These are phyloP conservation scores for Hyla sarda DNA, from an alignment of 2,113 vertebrate genomes.

Conservation along the genomic window DNA sequence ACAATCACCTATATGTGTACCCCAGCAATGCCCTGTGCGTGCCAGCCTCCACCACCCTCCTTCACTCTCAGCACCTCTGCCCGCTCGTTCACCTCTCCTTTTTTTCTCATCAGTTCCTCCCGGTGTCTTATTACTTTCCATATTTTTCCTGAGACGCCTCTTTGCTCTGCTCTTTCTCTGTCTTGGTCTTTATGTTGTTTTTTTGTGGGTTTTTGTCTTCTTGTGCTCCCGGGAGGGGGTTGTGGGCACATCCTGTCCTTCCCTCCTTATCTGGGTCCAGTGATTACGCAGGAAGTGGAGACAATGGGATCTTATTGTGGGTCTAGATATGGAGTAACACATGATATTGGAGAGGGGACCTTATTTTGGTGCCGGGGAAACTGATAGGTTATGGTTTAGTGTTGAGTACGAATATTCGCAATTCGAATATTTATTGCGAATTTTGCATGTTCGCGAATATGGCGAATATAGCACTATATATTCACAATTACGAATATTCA, in stretches of 20 bases:
- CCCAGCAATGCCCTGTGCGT: neutral
- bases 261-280: neutral
- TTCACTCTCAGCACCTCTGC: neutral
- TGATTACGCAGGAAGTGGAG: neutral
- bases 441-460: too few relatives aligned
- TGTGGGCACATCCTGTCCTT: neutral
- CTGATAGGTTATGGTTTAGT: neutral
- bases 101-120: slow-evolving; percentile 40
- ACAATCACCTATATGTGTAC: neutral
- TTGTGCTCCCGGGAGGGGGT: neutral
- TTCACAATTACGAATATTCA: too few relatives aligned
- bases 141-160: slow-evolving; percentile 7
- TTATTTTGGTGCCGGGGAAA: neutral
- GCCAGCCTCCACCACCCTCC: neutral
- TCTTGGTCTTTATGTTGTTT: neutral
- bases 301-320: neutral
- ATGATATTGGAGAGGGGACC: neutral
- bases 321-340: neutral
- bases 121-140: slow-evolving; percentile 32
- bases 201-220: neutral
- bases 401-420: too few relatives aligned
- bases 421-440: too few relatives aligned
- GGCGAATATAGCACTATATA: too few relatives aligned
- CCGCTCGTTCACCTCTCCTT: slow-evolving; percentile 38
- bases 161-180: neutral